Conservation (phyloP, 2,888 invertebrate species). For the Anarsia innoxiella region DNA sequence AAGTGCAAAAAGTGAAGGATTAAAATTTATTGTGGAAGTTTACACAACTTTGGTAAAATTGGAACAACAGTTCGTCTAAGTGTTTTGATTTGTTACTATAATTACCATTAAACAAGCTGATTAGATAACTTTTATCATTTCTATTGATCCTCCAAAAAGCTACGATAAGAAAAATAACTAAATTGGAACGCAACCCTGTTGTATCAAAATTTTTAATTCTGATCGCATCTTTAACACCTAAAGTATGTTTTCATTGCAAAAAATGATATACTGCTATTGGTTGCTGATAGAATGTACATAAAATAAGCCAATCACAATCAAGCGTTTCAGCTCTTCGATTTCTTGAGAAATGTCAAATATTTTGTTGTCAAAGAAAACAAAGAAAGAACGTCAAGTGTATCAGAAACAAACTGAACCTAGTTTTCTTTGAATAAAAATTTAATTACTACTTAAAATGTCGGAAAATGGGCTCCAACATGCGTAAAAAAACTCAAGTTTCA, state of each 20-base stretch:
- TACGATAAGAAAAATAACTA: no score
- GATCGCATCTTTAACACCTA: background rate
- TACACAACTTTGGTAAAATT: constrained; percentile 19
- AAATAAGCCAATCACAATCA: background rate
- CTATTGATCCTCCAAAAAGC: no score
- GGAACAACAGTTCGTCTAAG: no score
- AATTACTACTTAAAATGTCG: constrained; percentile 60
- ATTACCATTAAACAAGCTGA: no score
- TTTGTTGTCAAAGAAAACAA: constrained; percentile 1
- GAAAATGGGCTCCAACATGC: constrained; percentile 71
- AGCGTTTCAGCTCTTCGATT: background rate
- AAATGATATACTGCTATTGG: no score
- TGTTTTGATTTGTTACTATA: no score
- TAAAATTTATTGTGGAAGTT: constrained; percentile 30
- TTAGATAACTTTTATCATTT: no score
- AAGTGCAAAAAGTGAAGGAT: constrained; percentile 32
- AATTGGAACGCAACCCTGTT: background rate
- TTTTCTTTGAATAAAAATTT: constrained; percentile 27
- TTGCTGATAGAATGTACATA: background rate
- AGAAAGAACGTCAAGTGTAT: constrained; percentile 11
- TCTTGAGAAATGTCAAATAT: no score
- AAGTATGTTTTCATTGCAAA: background rate
- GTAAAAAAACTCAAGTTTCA: constrained; percentile 87
- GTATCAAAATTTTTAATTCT: background rate
- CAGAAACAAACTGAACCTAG: constrained; percentile 14